Conservation (phyloP, 2,797 vertebrate species). For the Cossypha heuglini region DNA sequence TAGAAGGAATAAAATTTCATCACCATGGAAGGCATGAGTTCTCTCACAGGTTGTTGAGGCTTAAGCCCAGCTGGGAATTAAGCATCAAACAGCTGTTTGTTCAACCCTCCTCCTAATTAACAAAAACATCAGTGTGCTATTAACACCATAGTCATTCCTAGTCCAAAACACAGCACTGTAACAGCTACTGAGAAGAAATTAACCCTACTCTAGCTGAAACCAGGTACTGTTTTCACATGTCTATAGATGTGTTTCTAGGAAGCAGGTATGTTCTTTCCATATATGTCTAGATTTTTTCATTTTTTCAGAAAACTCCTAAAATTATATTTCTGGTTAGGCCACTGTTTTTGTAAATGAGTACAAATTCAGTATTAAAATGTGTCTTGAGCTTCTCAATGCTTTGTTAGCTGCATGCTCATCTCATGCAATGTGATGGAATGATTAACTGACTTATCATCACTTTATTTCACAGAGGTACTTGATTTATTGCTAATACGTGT, state of each 20-base stretch:
- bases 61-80: neutral
- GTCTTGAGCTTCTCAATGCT: neutral
- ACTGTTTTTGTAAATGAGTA: neutral
- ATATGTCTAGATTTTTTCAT: neutral
- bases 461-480: neutral
- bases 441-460: neutral
- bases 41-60: fast-evolving
- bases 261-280: neutral
- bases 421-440: neutral
- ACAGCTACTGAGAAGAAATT: neutral
- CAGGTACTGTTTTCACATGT: neutral
- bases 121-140: neutral
- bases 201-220: neutral
- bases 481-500: neutral
- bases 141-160: neutral
- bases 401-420: neutral
- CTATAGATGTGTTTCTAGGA: neutral
- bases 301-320: neutral
- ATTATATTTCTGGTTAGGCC: neutral
- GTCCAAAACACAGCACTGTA: neutral
- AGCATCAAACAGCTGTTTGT: neutral
- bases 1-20: neutral
- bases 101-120: neutral
- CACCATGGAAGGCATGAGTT: neutral
- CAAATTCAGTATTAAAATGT: neutral